Base-by-base conservation (phyloP, 2,113 vertebrate genomes). In the Andinoacara biseriatus region DNA sequence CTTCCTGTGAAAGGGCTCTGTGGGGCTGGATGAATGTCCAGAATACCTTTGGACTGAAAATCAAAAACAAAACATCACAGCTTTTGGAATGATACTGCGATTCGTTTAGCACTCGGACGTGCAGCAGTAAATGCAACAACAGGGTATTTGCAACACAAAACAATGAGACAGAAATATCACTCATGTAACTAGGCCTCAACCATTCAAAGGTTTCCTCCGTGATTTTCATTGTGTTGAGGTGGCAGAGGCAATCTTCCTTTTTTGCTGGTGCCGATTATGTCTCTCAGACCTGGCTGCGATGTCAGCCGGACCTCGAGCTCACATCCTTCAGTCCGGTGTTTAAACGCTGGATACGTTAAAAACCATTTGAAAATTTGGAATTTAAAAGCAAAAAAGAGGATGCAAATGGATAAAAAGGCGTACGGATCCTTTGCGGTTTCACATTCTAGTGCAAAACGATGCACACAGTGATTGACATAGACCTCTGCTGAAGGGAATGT, bases 401-500 rank as follows among this genome's bases (percentile, higher is more conserved):
- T 57, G 60, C 65, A 62, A 76, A 75, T 20, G 62, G 54, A 72
- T 31, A 54, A 72, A 72, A 72, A 72, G 67, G 67, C 26, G 31
- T 72, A 72, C 18, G 31, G 67, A 72, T 72, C 26, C 46, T 72
- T 72, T 31, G 46, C n/a, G 67, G 62, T 46, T 57, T 35, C 63
- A 35, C 56, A 76, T 86, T 62, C 29, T 49, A 60, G 76, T 78
- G 78, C 43, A 87, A 85, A 84, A 86, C 61, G 90, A 86, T 88
- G 86, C 86, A 81, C 72, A 80, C 86, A 46, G 81, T 85, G 89
- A 91, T 72, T 85, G 91, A 84, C 88, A 76, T 79, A 90, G 89
- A 88, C 78, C 84, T 91, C 87, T 87, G 86, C 89, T 86, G 82
- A 84, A 91, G 91, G 94, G 93, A 95, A 95, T 95, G 95, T 91